phyloP scores from a whole-genome alignment of 2,113 vertebrate genomes.

The Martes martes region DNA sequence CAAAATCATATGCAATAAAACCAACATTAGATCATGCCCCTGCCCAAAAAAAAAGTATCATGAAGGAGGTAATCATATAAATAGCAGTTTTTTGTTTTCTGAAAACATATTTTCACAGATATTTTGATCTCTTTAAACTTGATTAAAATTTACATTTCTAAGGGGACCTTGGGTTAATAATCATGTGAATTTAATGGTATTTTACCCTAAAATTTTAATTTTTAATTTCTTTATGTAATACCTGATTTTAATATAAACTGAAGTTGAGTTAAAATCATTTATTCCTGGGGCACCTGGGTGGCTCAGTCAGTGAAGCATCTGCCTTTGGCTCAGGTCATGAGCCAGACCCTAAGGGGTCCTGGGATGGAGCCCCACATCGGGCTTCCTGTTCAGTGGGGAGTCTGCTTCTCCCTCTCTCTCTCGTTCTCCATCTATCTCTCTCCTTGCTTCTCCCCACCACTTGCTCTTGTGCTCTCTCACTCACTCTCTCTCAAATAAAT shows the following conservation, averaged over 20 bases:
- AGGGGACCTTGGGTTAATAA: not conserved
- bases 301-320: no score
- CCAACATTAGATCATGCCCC: not conserved
- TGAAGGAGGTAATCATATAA: not conserved
- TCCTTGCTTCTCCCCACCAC: no score
- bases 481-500: no score
- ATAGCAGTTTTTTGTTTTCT: not conserved
- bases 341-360: no score
- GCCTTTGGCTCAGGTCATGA: no score
- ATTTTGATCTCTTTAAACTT: not conserved
- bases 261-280: not conserved
- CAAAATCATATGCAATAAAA: not conserved
- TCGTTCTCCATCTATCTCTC: no score
- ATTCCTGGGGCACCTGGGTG: not conserved
- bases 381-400: no score
- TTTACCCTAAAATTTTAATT: not conserved
- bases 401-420: no score
- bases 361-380: no score
- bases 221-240: not conserved
- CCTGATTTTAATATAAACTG: not conserved
- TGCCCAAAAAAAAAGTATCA: not conserved
- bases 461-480: no score
- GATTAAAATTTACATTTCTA: not conserved
- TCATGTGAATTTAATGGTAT: not conserved
- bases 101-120: not conserved